Conservation (phyloP, 2,113 vertebrate species). For the Stegastes partitus region DNA sequence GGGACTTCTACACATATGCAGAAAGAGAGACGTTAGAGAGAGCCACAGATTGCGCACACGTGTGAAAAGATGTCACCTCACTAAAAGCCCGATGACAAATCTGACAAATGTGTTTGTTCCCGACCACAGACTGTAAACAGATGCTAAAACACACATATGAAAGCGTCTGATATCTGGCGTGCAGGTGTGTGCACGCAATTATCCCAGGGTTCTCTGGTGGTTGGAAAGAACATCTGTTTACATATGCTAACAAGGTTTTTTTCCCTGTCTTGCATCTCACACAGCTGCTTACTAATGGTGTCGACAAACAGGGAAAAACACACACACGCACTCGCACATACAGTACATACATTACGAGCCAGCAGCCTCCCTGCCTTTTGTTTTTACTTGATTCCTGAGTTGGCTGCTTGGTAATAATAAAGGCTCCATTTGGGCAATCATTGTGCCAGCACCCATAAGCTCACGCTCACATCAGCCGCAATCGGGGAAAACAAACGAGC, state of each 20-base stretch:
- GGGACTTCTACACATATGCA: constrained; percentile 89
- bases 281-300: constrained; percentile 80
- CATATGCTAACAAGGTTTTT: constrained; percentile 75
- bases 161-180: constrained; percentile 68
- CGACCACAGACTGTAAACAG: constrained; percentile 73
- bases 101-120: constrained; percentile 64
- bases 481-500: constrained; percentile 16
- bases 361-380: constrained; percentile 25
- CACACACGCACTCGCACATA: constrained; percentile 34
- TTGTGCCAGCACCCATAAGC: constrained; percentile 75
- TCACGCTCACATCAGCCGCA: constrained; percentile 58
- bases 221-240: constrained; percentile 82
- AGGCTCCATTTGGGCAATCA: constrained; percentile 75
- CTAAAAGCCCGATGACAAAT: constrained; percentile 51
- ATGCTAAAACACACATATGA: constrained; percentile 60
- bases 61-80: constrained; percentile 63
- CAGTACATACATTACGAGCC: constrained; percentile 39
- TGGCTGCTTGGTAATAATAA: constrained; percentile 73
- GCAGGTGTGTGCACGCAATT: constrained; percentile 72
- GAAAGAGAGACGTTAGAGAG: constrained; percentile 12
- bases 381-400: constrained; percentile 59
- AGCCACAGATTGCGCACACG: constrained; percentile 63
- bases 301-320: constrained; percentile 75
- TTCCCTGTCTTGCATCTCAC: constrained; percentile 72
- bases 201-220: constrained; percentile 69